A percentile compares a stretch with the other conserved stretches of the same genome.
phyloP scores from a whole-genome alignment of 2,797 vertebrate genomes.

The Phylloscopus collybita region DNA sequence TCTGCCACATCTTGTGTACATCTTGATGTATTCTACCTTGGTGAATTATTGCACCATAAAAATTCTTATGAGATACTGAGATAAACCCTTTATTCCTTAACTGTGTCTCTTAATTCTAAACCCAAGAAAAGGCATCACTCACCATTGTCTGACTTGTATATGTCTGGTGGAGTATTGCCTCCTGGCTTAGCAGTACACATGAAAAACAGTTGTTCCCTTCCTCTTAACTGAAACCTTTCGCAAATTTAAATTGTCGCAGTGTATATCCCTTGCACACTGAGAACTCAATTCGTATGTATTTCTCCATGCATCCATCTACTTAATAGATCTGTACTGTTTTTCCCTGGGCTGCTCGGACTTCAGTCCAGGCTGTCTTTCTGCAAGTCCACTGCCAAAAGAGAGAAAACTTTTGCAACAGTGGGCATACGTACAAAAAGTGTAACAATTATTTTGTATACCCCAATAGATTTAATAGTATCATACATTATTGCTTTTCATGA shows the following conservation, averaged over 20 bases:
- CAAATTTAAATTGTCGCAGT: neutral
- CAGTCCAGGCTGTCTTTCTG: neutral
- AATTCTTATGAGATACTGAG: neutral
- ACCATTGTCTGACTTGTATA: accelerated
- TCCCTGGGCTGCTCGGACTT: neutral
- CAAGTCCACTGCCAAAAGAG: neutral
- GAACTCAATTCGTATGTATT: neutral
- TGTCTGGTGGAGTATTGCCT: neutral
- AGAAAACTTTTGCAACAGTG: neutral
- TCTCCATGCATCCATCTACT: neutral
- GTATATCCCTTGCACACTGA: neutral
- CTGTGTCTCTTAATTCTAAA: neutral
- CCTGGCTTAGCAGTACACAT: accelerated
- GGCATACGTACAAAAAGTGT: neutral
- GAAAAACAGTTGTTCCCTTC: neutral
- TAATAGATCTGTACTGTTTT: neutral
- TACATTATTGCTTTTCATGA: neutral
- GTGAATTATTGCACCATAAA: neutral
- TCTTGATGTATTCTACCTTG: accelerated
- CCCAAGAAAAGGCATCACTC: neutral
- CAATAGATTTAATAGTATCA: neutral
- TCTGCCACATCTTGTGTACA: neutral
- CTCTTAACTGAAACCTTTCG: neutral
- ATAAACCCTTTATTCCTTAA: neutral
- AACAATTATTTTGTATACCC: neutral